These are phyloP conservation scores for Gastrophysa polygoni DNA, from an alignment of 2,888 invertebrate species.

Conservation along the genomic window DNA sequence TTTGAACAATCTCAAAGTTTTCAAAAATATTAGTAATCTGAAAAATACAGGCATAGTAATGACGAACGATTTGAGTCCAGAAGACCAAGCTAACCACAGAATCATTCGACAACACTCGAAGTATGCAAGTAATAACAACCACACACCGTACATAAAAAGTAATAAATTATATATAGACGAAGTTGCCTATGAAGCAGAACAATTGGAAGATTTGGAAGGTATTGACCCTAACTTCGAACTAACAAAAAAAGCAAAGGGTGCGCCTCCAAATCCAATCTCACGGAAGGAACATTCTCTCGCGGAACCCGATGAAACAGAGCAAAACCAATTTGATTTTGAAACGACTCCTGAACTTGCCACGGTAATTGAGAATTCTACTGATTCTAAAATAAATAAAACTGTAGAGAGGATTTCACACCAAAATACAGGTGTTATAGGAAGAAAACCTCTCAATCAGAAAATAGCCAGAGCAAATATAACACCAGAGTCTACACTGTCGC, in stretches of 20 bases:
- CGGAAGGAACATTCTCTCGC: constrained; percentile 5
- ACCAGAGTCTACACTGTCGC: too few species aligned
- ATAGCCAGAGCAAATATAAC: too few species aligned
- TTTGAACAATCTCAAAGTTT: background rate
- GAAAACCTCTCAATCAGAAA: too few species aligned
- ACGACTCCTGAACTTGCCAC: background rate
- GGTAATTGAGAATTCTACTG: background rate
- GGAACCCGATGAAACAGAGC: too few species aligned
- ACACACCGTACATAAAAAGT: background rate
- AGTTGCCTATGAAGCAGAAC: background rate
- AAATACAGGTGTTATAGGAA: constrained; percentile 9
- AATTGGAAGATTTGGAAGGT: constrained; percentile 3
- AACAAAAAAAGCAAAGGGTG: constrained; percentile 6
- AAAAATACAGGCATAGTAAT: too few species aligned
- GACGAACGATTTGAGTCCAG: background rate
- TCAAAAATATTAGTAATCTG: background rate
- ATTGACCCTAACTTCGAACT: constrained; percentile 2
- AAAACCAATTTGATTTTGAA: too few species aligned
- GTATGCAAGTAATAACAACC: too few species aligned
- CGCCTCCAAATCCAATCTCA: constrained; percentile 1
- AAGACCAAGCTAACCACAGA: too few species aligned
- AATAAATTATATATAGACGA: background rate
- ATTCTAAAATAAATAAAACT: background rate
- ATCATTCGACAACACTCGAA: too few species aligned
- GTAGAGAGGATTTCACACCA: background rate